phyloP scores from a whole-genome alignment of 2,888 invertebrate species.

The Zonitis immaculata region DNA sequence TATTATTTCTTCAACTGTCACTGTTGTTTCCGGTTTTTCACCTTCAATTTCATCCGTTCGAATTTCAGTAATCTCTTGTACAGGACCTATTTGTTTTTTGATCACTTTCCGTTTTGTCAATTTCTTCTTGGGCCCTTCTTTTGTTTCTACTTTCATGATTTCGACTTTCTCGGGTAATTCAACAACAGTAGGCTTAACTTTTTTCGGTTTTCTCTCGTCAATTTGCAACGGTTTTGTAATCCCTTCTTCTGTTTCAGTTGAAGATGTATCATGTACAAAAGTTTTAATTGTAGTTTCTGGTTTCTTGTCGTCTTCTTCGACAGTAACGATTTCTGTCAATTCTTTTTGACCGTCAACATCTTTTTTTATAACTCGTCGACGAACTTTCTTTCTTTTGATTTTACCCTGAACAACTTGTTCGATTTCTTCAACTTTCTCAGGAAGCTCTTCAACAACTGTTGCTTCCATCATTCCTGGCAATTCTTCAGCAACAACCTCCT shows the following conservation, averaged over 20 bases:
- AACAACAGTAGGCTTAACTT: conserved; percentile 16
- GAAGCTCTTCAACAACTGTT: conserved; percentile 29
- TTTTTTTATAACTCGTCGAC: conserved; percentile 50
- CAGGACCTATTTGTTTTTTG: conserved; percentile 19
- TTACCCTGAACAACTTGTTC: conserved; percentile 25
- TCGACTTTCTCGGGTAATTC: conserved; percentile 31
- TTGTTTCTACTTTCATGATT: conserved; percentile 20
- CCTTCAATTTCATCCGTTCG: conserved; percentile 43
- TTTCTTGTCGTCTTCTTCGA: conserved; percentile 19
- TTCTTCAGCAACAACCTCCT: conserved; percentile 23
- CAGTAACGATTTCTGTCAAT: conserved; percentile 35
- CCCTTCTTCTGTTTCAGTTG: conserved; percentile 15
- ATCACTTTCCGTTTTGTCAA: conserved; percentile 15
- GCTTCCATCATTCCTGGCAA: conserved; percentile 22
- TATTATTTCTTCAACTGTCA: conserved; percentile 33
- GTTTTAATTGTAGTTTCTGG: conserved; percentile 15
- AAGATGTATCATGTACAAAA: neutral
- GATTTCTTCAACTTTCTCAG: conserved; percentile 40
- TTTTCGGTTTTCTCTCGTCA: conserved; percentile 12
- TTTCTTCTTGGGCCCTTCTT: conserved; percentile 23
- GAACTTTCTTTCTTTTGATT: conserved; percentile 42
- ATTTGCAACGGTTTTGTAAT: conserved; percentile 24
- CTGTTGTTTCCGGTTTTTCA: conserved; percentile 37
- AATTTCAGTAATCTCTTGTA: conserved; percentile 19
- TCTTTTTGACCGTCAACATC: conserved; percentile 42